These are phyloP conservation scores for Papilio demoleus DNA, from an alignment of 2,888 invertebrate species.

Conservation along the genomic window DNA sequence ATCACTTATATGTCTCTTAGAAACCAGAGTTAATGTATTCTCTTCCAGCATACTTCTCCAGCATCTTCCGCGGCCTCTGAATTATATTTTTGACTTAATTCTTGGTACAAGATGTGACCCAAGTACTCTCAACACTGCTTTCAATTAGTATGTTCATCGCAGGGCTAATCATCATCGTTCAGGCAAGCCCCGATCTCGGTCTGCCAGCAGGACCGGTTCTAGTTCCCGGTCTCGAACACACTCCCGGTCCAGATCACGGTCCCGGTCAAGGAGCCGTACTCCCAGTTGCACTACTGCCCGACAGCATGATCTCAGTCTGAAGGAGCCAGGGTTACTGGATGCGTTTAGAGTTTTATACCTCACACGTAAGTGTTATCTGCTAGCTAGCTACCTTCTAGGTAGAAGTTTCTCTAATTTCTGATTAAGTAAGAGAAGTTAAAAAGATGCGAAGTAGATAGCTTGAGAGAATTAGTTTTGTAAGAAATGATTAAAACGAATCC, in stretches of 20 bases:
- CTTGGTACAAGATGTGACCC: too few species aligned
- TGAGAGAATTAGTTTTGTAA: too few species aligned
- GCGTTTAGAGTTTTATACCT: slow-evolving; percentile 75
- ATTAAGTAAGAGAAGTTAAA: background rate
- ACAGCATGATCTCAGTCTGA: slow-evolving; percentile 56
- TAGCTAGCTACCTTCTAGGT: background rate
- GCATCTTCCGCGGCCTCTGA: too few species aligned
- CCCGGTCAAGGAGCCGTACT: slow-evolving; percentile 49
- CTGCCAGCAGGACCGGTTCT: slow-evolving; percentile 41
- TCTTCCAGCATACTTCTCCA: too few species aligned
- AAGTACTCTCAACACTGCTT: background rate
- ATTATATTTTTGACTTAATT: too few species aligned
- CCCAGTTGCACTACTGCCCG: slow-evolving; percentile 53
- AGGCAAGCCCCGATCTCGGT: slow-evolving; percentile 53
- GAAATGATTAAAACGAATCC: too few species aligned
- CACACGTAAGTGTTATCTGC: slow-evolving; percentile 58
- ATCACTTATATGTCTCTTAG: too few species aligned
- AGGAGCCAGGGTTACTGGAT: slow-evolving; percentile 68
- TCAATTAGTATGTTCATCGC: slow-evolving; percentile 10
- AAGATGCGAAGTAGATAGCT: background rate
- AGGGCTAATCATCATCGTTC: slow-evolving; percentile 59
- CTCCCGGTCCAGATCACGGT: slow-evolving; percentile 48
- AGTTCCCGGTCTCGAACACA: slow-evolving; percentile 49
- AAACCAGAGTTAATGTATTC: too few species aligned
- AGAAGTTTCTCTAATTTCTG: too few species aligned